Conservation (phyloP, 2,888 invertebrate genomes). For the Sisyra terminalis region DNA sequence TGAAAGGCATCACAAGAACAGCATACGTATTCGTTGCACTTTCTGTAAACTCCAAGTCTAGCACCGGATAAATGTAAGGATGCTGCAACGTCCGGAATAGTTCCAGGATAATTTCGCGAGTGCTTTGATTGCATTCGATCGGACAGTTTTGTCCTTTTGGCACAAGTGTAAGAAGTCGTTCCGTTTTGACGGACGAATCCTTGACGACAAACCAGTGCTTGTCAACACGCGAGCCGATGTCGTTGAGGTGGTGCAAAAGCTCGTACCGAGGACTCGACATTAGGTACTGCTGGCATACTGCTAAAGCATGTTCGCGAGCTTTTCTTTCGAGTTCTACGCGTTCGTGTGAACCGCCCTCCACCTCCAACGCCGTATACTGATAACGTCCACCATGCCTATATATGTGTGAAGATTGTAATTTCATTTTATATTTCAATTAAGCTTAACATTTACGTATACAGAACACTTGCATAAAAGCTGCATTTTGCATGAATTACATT, state of each 20-base stretch:
- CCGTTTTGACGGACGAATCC: slow-evolving; percentile 63
- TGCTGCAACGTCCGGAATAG: slow-evolving; percentile 76
- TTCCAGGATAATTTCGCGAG: slow-evolving; percentile 54
- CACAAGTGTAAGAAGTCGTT: slow-evolving; percentile 57
- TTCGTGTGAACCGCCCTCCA: slow-evolving; percentile 30
- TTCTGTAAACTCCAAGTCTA: slow-evolving; percentile 51
- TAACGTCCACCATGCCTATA: slow-evolving; percentile 33
- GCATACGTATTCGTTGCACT: slow-evolving; percentile 34
- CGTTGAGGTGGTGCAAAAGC: slow-evolving; percentile 60
- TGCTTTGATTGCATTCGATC: slow-evolving; percentile 43
- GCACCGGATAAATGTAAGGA: slow-evolving; percentile 81
- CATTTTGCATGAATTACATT: too few species aligned
- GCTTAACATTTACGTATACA: not conserved
- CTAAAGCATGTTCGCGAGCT: slow-evolving; percentile 45
- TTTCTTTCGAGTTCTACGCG: slow-evolving; percentile 46
- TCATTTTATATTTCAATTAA: not conserved
- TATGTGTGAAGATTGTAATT: not conserved
- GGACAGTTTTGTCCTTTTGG: slow-evolving; percentile 46
- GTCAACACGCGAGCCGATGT: slow-evolving; percentile 68
- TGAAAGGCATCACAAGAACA: slow-evolving; percentile 67
- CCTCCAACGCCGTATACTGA: slow-evolving; percentile 50
- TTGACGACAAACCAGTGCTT: slow-evolving; percentile 86
- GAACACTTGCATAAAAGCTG: too few species aligned
- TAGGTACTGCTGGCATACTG: slow-evolving; percentile 45
- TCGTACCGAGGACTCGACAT: slow-evolving; percentile 54